phyloP scores from a whole-genome alignment of 2,888 invertebrate species.

The Sicus ferrugineus region DNA sequence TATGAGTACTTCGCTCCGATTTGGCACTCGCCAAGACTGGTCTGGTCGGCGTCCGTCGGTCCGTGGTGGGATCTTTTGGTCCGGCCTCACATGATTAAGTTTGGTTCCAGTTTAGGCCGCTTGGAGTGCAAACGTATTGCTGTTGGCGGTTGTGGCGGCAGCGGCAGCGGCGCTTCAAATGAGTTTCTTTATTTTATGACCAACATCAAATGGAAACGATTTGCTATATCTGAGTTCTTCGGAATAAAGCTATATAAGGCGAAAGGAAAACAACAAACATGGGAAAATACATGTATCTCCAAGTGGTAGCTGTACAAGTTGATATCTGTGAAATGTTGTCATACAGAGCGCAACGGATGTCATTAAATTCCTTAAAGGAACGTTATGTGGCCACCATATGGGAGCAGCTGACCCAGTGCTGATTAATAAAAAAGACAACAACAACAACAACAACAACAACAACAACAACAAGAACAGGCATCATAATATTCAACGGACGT shows the following conservation, averaged over 20 bases:
- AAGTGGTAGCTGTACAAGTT: background rate
- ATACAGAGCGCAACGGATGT: conserved; percentile 18
- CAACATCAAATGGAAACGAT: conserved; percentile 28
- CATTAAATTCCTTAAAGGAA: conserved; percentile 25
- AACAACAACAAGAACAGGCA: background rate
- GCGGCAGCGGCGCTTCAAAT: background rate
- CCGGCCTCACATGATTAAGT: background rate
- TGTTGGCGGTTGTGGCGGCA: conserved; percentile 1
- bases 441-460: conserved; percentile 3
- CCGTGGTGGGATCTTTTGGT: background rate
- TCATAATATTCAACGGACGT: background rate
- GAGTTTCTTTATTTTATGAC: conserved; percentile 28
- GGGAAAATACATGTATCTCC: background rate
- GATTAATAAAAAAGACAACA: conserved; percentile 2
- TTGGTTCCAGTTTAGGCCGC: too few relatives aligned
- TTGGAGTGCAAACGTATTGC: too few relatives aligned
- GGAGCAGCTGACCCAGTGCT: conserved; percentile 28
- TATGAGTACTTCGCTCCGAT: background rate
- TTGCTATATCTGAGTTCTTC: background rate
- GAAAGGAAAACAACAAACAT: background rate
- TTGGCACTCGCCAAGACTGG: background rate
- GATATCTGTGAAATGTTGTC: background rate
- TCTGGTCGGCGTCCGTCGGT: background rate
- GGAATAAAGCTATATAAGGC: background rate
- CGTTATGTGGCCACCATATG: conserved; percentile 6